A percentile compares a stretch with the other conserved stretches of the same genome.
Conservation (phyloP, 2,113 vertebrate genomes). For the Boleophthalmus pectinirostris region DNA sequence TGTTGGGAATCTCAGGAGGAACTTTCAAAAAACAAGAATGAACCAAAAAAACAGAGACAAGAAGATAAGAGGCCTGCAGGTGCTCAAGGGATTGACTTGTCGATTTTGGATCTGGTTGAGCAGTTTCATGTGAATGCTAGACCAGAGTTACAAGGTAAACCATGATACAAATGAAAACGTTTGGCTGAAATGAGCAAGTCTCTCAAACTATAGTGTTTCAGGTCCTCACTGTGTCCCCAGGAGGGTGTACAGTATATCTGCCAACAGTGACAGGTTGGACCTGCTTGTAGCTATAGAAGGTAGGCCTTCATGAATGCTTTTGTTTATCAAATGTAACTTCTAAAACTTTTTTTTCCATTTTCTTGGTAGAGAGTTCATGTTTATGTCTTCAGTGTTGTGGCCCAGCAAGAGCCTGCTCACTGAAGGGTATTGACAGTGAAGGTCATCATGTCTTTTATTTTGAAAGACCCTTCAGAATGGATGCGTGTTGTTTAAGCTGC, state of each 20-base stretch:
- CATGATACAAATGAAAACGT: not conserved
- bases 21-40: constrained; percentile 5
- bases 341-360: not conserved
- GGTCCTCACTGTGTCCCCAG: constrained; percentile 77
- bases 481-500: constrained; percentile 75
- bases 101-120: constrained; percentile 62
- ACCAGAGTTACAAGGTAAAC: constrained; percentile 73
- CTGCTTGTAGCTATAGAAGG: constrained; percentile 79
- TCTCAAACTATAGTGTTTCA: constrained; percentile 30
- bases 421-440: constrained; percentile 69
- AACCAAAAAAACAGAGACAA: not conserved
- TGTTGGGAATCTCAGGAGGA: constrained; percentile 11
- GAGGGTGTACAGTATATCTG: constrained; percentile 74
- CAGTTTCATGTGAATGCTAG: constrained; percentile 75
- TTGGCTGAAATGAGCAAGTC: not conserved
- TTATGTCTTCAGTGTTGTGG: constrained; percentile 77
- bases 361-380: constrained; percentile 73
- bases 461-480: constrained; percentile 69
- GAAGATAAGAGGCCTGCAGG: constrained; percentile 5
- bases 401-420: constrained; percentile 73
- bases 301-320: constrained; percentile 29
- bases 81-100: constrained; percentile 38
- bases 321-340: not conserved
- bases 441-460: constrained; percentile 69
- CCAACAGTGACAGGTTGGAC: constrained; percentile 61